Conservation (phyloP, 2,888 invertebrate species). For the Metopia argyrocephala region DNA sequence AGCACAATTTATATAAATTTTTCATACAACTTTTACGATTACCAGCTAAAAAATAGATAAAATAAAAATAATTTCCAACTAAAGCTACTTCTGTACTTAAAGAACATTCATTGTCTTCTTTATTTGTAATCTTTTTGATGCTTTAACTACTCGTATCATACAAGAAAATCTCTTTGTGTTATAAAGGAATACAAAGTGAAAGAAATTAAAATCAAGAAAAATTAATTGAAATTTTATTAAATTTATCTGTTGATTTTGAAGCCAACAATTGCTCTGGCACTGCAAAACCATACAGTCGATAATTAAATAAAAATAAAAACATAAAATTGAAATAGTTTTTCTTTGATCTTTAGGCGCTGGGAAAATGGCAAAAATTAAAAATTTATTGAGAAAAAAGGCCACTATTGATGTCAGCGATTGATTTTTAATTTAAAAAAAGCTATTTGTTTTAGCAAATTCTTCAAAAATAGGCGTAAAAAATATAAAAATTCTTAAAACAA, state of each 20-base stretch:
- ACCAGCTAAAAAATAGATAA: slow-evolving; percentile 19
- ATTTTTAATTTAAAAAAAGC: background rate
- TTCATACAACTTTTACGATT: slow-evolving; percentile 23
- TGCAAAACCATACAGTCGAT: slow-evolving; percentile 1
- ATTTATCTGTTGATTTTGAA: slow-evolving; percentile 33
- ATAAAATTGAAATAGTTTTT: slow-evolving; percentile 38
- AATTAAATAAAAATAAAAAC: slow-evolving; percentile 44
- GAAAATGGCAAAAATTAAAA: slow-evolving; percentile 1
- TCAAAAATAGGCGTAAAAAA: background rate
- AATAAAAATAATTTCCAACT: slow-evolving; percentile 40
- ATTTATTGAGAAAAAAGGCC: background rate
- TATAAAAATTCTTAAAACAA: too few relatives aligned
- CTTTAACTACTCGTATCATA: slow-evolving; percentile 56
- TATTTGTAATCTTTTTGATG: slow-evolving; percentile 50
- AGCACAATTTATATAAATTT: background rate
- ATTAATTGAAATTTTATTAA: slow-evolving; percentile 64
- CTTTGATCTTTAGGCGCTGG: slow-evolving; percentile 64
- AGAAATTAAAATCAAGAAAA: slow-evolving; percentile 42
- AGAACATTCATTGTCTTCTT: background rate
- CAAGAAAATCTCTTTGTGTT: slow-evolving; percentile 60
- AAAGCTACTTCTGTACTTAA: slow-evolving; percentile 8
- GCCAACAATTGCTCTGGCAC: background rate
- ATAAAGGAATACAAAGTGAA: background rate
- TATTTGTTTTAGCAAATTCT: background rate
- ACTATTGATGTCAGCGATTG: slow-evolving; percentile 46